phyloP scores from a whole-genome alignment of 92 coral and sea anemone species.

The Umimayanthus kanabou region DNA sequence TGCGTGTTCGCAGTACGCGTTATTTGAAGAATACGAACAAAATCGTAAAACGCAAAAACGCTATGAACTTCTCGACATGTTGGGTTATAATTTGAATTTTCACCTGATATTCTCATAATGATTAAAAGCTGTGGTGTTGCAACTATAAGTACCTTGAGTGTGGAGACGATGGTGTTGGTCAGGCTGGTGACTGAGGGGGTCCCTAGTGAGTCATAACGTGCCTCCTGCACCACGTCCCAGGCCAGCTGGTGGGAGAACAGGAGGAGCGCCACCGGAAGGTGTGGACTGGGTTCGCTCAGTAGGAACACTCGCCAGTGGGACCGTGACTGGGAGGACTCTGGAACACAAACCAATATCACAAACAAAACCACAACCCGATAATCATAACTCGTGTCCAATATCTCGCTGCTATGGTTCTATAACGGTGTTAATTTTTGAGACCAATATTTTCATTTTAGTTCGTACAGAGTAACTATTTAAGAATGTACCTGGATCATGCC shows the following conservation, averaged over 20 bases:
- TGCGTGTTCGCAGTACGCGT: too few relatives aligned
- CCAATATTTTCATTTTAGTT: too few relatives aligned
- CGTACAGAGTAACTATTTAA: background rate
- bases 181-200: conserved; percentile 62
- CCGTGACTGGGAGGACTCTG: conserved; percentile 73
- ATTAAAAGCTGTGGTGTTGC: too few relatives aligned
- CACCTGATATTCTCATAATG: too few relatives aligned
- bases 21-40: too few relatives aligned
- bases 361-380: too few relatives aligned
- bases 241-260: conserved; percentile 90
- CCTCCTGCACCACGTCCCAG: conserved; percentile 94
- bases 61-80: too few relatives aligned
- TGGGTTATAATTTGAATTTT: too few relatives aligned
- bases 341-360: background rate
- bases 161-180: conserved; percentile 56
- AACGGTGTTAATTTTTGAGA: too few relatives aligned
- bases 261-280: conserved; percentile 81
- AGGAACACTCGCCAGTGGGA: conserved; percentile 91
- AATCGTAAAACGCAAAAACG: too few relatives aligned
- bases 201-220: conserved; percentile 57
- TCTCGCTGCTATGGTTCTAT: too few relatives aligned
- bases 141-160: conserved; percentile 66
- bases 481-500: background rate
- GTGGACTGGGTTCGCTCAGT: conserved; percentile 78
- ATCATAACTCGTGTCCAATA: too few relatives aligned